phyloP scores from a whole-genome alignment of 2,888 invertebrate genomes.

The Scotopteryx bipunctaria region DNA sequence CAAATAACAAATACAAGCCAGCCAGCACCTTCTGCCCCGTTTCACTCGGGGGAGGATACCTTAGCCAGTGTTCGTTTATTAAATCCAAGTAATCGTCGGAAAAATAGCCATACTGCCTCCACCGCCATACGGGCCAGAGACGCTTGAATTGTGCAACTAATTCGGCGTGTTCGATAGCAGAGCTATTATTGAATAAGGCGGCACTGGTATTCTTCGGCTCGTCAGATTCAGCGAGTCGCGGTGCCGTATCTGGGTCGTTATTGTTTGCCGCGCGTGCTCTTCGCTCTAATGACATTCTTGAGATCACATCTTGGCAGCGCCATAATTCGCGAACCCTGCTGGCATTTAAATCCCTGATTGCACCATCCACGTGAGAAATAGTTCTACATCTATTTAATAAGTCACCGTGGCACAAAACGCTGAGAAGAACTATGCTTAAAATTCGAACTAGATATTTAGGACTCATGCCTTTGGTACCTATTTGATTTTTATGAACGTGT shows the following conservation, averaged over 20 bases:
- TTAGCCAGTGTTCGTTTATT: slow-evolving; percentile 89
- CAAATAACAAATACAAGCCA: slow-evolving; percentile 84
- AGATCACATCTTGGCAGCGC: slow-evolving; percentile 34
- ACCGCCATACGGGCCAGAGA: slow-evolving; percentile 72
- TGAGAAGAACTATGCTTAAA: slow-evolving; percentile 44
- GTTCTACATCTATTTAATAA: slow-evolving; percentile 18
- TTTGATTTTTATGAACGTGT: slow-evolving; percentile 53
- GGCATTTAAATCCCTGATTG: slow-evolving; percentile 26
- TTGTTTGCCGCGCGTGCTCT: slow-evolving; percentile 41
- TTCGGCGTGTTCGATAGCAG: slow-evolving; percentile 48
- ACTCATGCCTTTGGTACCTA: slow-evolving; percentile 28
- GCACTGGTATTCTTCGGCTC: slow-evolving; percentile 45
- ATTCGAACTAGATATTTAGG: slow-evolving; percentile 39
- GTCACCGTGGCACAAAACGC: slow-evolving; percentile 46
- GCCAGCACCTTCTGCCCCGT: slow-evolving; percentile 84
- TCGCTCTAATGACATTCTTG: slow-evolving; percentile 41
- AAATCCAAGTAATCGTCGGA: slow-evolving; percentile 80
- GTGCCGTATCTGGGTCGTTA: slow-evolving; percentile 38
- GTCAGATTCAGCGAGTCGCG: slow-evolving; percentile 39
- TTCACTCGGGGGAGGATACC: slow-evolving; percentile 85
- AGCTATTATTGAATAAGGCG: slow-evolving; percentile 44
- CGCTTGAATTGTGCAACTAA: slow-evolving; percentile 63
- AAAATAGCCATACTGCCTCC: slow-evolving; percentile 82
- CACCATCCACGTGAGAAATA: slow-evolving; percentile 26
- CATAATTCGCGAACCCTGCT: slow-evolving; percentile 37